Percentiles rank a stretch among this genome's conserved stretches.
phyloP scores from a whole-genome alignment of 2,888 invertebrate genomes.

The Saturnia pavonia region DNA sequence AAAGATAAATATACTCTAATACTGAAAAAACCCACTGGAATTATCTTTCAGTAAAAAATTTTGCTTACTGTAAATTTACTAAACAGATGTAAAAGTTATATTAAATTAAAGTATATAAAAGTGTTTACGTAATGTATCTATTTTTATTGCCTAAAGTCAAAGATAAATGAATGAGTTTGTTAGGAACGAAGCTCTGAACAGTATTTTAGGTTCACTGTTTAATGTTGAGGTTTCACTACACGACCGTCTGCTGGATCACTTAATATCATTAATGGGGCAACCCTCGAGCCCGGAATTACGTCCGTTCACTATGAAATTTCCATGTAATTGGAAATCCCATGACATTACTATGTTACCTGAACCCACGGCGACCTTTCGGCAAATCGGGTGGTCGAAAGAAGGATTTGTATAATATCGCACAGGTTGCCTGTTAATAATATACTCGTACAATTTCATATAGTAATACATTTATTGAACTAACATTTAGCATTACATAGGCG shows the following conservation, averaged over 20 bases:
- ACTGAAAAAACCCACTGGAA: too few species aligned
- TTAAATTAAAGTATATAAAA: background rate
- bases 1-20: too few species aligned
- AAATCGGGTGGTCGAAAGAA: slow-evolving; percentile 13
- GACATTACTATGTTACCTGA: slow-evolving; percentile 33
- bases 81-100: too few species aligned
- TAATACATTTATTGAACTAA: background rate
- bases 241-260: slow-evolving; percentile 37
- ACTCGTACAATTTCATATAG: background rate
- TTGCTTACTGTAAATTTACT: too few species aligned
- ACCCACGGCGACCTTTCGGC: slow-evolving; percentile 21
- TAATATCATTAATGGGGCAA: slow-evolving; percentile 52
- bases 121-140: background rate
- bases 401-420: slow-evolving; percentile 1
- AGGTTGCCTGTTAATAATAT: background rate
- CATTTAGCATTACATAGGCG: too few species aligned
- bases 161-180: background rate
- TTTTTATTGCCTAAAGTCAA: background rate
- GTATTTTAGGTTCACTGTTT: slow-evolving; percentile 14
- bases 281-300: slow-evolving; percentile 41
- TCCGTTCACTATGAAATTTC: slow-evolving; percentile 54
- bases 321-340: slow-evolving; percentile 58
- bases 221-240: slow-evolving; percentile 21
- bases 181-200: background rate
- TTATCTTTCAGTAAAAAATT: too few species aligned